phyloP scores from a whole-genome alignment of 2,113 vertebrate genomes.

The Malaclemys terrapin region DNA sequence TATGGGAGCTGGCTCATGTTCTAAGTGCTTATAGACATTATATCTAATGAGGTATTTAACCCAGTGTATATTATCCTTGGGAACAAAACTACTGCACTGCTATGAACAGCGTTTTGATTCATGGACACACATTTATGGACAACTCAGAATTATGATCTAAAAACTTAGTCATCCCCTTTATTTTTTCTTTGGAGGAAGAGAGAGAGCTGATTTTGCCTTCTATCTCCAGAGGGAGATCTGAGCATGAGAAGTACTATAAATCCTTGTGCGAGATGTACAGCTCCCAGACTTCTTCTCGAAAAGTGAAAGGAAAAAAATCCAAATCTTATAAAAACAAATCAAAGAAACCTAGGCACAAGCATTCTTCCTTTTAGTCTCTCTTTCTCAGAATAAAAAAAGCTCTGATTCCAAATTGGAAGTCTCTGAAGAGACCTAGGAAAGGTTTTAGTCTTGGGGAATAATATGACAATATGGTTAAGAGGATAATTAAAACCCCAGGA shows the following conservation, averaged over 20 bases:
- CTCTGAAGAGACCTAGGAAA: slow-evolving; percentile 25
- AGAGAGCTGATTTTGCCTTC: background rate
- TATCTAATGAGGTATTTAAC: background rate
- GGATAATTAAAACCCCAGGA: background rate
- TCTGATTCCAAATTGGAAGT: slow-evolving; percentile 12
- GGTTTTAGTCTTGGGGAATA: background rate
- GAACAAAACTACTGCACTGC: background rate
- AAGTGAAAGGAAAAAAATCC: background rate
- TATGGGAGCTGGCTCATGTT: background rate
- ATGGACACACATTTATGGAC: slow-evolving; percentile 28
- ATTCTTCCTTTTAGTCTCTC: background rate
- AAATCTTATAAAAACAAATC: background rate
- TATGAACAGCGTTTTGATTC: background rate
- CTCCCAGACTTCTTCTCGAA: slow-evolving; percentile 20
- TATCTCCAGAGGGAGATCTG: background rate
- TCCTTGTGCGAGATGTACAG: slow-evolving; percentile 21
- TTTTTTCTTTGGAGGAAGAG: background rate
- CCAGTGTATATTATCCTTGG: background rate
- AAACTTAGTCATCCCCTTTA: background rate
- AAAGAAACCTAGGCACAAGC: background rate
- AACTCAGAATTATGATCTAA: background rate
- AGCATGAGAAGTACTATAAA: slow-evolving; percentile 18
- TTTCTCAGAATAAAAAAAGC: background rate
- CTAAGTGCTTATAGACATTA: background rate
- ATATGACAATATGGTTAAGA: background rate